Conservation (phyloP, 2,113 vertebrate genomes). For the Lathamus discolor region DNA sequence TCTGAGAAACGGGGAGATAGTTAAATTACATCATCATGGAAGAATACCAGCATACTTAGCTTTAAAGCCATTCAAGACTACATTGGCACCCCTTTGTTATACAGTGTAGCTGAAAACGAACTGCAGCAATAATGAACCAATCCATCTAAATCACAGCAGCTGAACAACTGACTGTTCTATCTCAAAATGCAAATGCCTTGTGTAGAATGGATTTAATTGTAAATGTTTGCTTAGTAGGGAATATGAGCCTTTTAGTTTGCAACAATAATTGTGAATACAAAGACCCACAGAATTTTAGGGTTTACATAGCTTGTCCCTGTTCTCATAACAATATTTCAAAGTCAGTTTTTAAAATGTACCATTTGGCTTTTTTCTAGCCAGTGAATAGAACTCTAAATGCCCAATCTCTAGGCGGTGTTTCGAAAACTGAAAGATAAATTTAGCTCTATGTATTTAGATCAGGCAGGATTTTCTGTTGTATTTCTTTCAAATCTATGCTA, state of each 20-base stretch:
- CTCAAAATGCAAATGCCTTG: constrained; percentile 69
- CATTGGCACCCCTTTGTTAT: constrained; percentile 68
- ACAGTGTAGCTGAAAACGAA: constrained; percentile 65
- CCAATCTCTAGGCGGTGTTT: background rate
- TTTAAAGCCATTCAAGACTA: constrained; percentile 59
- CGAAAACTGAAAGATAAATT: constrained; percentile 40
- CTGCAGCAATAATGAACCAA: constrained; percentile 68
- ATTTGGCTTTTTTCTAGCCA: constrained; percentile 40
- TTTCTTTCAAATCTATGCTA: constrained; percentile 24
- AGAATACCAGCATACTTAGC: constrained; percentile 50
- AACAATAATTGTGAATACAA: constrained; percentile 57
- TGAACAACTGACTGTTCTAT: constrained; percentile 67
- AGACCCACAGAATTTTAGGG: constrained; percentile 54
- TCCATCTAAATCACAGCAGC: constrained; percentile 69
- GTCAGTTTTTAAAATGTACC: constrained; percentile 22
- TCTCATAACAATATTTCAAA: constrained; percentile 60
- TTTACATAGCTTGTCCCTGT: constrained; percentile 48
- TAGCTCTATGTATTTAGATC: constrained; percentile 39
- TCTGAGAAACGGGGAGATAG: background rate
- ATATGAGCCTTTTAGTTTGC: constrained; percentile 62
- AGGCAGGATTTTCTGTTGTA: constrained; percentile 31
- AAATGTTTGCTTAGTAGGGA: constrained; percentile 71
- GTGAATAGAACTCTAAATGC: constrained; percentile 36
- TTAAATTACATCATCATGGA: constrained; percentile 59
- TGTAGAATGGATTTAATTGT: constrained; percentile 71